These are phyloP conservation scores for Amphilophus citrinellus DNA, from an alignment of 2,113 vertebrate genomes.

Conservation along the genomic window DNA sequence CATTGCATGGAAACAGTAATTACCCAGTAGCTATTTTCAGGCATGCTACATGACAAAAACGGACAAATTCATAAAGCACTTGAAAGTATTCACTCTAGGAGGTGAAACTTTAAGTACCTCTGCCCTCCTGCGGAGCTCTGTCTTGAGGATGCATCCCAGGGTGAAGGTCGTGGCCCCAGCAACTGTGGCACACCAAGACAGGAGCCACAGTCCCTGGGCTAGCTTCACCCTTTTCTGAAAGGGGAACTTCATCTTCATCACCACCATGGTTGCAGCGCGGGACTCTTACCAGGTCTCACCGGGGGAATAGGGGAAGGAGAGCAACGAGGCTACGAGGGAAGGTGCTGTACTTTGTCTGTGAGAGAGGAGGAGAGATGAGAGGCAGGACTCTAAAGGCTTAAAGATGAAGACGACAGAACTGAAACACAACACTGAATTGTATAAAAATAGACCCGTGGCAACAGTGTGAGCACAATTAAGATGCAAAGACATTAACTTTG, in stretches of 20 bases:
- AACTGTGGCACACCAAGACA: constrained; percentile 84
- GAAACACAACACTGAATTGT: background rate
- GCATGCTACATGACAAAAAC: background rate
- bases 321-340: constrained; percentile 13
- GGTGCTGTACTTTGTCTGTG: constrained; percentile 59
- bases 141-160: constrained; percentile 85
- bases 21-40: background rate
- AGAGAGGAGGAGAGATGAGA: constrained; percentile 33
- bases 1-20: background rate
- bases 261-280: constrained; percentile 79
- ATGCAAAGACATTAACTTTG: background rate
- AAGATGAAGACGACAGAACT: background rate
- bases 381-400: background rate
- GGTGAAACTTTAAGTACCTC: constrained; percentile 75
- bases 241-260: constrained; percentile 86
- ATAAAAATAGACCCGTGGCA: background rate
- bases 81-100: background rate
- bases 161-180: constrained; percentile 82
- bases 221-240: constrained; percentile 85
- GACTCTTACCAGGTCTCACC: constrained; percentile 33
- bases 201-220: constrained; percentile 86
- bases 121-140: constrained; percentile 82
- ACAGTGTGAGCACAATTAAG: background rate
- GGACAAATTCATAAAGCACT: background rate
- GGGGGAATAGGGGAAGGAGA: constrained; percentile 71